Conservation (phyloP, 1,140 invertebrate species). For the Mamestra configurata region DNA sequence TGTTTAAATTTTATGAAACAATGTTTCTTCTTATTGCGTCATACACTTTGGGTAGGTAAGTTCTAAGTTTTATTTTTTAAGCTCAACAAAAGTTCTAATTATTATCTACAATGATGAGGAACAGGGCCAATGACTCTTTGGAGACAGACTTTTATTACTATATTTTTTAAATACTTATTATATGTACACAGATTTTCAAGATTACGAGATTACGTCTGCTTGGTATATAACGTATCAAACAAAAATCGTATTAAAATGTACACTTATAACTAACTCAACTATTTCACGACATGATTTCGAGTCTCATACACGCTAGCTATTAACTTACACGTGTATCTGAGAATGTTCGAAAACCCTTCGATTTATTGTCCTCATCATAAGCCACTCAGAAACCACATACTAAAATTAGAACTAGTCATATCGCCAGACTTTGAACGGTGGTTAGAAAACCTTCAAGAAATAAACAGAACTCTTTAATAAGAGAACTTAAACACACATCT, state of each 20-base stretch:
- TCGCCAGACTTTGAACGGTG: neutral
- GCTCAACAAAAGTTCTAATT: conserved; percentile 9
- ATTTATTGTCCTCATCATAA: neutral
- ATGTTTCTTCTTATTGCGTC: neutral
- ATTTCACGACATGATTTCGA: too few relatives aligned
- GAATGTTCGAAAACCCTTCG: too few relatives aligned
- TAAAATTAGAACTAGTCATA: conserved; percentile 10
- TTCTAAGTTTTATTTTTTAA: neutral
- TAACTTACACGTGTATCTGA: too few relatives aligned
- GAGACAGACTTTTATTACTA: neutral
- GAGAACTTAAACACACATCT: conserved; percentile 34
- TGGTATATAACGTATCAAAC: too few relatives aligned
- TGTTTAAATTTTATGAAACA: conserved; percentile 21
- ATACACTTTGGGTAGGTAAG: neutral
- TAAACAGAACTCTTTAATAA: conserved; percentile 5
- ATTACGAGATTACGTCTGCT: neutral
- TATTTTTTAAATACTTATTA: neutral
- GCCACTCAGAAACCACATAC: neutral
- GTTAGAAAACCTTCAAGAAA: conserved; percentile 39
- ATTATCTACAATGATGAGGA: conserved; percentile 14
- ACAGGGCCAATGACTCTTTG: neutral
- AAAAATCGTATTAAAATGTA: too few relatives aligned
- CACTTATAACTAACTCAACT: too few relatives aligned
- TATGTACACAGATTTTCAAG: too few relatives aligned
- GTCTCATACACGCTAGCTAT: too few relatives aligned